Conservation (phyloP, 1,140 invertebrate genomes). For the Meloidogyne exigua region DNA sequence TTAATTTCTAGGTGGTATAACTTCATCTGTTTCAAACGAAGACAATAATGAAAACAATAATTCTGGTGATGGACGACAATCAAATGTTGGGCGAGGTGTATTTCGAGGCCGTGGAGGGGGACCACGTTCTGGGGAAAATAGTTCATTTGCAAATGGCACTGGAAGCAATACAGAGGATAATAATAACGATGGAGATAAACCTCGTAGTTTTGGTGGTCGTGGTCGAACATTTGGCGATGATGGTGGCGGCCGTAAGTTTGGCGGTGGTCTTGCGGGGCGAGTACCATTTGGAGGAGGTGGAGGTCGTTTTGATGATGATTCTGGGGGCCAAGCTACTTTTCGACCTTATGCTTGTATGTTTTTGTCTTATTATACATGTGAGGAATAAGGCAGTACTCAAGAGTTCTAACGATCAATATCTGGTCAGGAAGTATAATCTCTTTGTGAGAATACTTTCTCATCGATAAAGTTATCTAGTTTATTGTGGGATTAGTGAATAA, state of each 20-base stretch:
- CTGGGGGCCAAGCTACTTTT: background rate
- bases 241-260: background rate
- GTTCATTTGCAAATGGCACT: background rate
- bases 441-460: no score
- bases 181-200: background rate
- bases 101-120: background rate
- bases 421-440: no score
- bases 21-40: background rate
- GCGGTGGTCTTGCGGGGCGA: background rate
- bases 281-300: background rate
- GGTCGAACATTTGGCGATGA: conserved; percentile 6
- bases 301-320: background rate
- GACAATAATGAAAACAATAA: background rate
- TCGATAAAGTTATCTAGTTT: no score
- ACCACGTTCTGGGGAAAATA: background rate
- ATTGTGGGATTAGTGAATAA: no score
- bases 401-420: no score
- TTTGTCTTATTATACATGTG: no score
- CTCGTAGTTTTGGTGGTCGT: conserved; percentile 6
- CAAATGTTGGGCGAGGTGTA: background rate
- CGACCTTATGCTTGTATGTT: conserved; percentile 1
- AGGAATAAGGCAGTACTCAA: no score
- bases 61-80: background rate
- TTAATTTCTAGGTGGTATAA: background rate
- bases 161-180: background rate